These are phyloP conservation scores for Aradophagus sp. DNA, from an alignment of 1,140 invertebrate genomes.

Conservation along the genomic window DNA sequence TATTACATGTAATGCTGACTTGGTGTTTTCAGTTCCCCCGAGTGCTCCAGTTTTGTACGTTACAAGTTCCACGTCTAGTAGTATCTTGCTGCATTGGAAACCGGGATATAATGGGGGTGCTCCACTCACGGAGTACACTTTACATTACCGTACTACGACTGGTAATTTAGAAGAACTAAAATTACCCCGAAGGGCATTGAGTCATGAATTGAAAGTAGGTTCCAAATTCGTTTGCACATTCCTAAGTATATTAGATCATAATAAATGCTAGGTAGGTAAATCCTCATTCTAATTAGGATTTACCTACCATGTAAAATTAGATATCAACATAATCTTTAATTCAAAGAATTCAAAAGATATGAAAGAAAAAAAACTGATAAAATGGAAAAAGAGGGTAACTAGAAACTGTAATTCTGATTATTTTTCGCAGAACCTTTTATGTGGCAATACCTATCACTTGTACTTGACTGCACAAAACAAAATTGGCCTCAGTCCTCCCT, in stretches of 20 bases:
- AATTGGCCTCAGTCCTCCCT: conserved; percentile 82
- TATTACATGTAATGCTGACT: too few relatives aligned
- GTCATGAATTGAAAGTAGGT: conserved; percentile 80
- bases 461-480: conserved; percentile 83
- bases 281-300: too few relatives aligned
- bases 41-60: conserved; percentile 82
- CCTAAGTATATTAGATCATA: too few relatives aligned
- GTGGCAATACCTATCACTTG: conserved; percentile 84
- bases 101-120: conserved; percentile 81
- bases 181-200: conserved; percentile 79
- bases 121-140: conserved; percentile 79
- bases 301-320: too few relatives aligned
- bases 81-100: conserved; percentile 83
- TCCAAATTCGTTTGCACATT: too few relatives aligned
- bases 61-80: conserved; percentile 82
- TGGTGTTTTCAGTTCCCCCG: conserved; percentile 79
- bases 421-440: conserved; percentile 77
- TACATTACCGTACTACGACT: conserved; percentile 80
- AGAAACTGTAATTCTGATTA: too few relatives aligned
- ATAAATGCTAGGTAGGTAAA: too few relatives aligned
- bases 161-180: conserved; percentile 80
- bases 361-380: not conserved
- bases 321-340: too few relatives aligned
- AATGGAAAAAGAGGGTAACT: too few relatives aligned
- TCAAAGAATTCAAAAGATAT: too few relatives aligned